These are phyloP conservation scores for Psilanteris sp. DNA, from an alignment of 1,140 invertebrate genomes.

Conservation along the genomic window DNA sequence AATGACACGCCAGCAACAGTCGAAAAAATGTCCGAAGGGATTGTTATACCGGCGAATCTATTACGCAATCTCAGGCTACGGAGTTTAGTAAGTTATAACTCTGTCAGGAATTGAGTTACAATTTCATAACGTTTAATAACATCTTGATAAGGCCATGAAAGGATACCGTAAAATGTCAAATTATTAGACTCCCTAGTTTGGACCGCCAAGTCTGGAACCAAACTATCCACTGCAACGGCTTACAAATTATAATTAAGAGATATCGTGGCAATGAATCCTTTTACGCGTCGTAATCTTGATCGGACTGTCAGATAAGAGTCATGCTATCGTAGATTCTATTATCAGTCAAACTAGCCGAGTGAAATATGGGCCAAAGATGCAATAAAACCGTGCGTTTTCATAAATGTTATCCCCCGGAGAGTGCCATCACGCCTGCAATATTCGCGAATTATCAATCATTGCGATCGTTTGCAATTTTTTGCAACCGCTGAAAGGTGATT, in stretches of 20 bases:
- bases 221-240: not conserved
- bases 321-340: slow-evolving; percentile 28
- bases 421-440: not conserved
- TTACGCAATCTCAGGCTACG: slow-evolving; percentile 41
- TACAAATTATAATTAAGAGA: slow-evolving; percentile 47
- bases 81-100: slow-evolving; percentile 50
- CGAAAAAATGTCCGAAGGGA: slow-evolving; percentile 27
- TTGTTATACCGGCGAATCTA: slow-evolving; percentile 30
- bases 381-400: slow-evolving; percentile 27
- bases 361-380: slow-evolving; percentile 24
- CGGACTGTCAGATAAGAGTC: slow-evolving; percentile 28
- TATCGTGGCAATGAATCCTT: slow-evolving; percentile 50
- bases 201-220: not conserved
- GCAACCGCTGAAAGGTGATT: slow-evolving; percentile 29
- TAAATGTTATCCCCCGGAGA: slow-evolving; percentile 26
- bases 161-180: slow-evolving; percentile 58
- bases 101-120: slow-evolving; percentile 55
- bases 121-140: slow-evolving; percentile 60
- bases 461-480: slow-evolving; percentile 34
- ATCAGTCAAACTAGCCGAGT: slow-evolving; percentile 2
- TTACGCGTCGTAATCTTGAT: slow-evolving; percentile 45
- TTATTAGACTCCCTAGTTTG: slow-evolving; percentile 43
- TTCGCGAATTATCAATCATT: slow-evolving; percentile 28
- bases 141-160: slow-evolving; percentile 56
- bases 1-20: slow-evolving; percentile 11